Evolutionary conservation across 1,140 invertebrate genomes (phyloP).

Genomic region (Pseudomyrmex concolor): DNA sequence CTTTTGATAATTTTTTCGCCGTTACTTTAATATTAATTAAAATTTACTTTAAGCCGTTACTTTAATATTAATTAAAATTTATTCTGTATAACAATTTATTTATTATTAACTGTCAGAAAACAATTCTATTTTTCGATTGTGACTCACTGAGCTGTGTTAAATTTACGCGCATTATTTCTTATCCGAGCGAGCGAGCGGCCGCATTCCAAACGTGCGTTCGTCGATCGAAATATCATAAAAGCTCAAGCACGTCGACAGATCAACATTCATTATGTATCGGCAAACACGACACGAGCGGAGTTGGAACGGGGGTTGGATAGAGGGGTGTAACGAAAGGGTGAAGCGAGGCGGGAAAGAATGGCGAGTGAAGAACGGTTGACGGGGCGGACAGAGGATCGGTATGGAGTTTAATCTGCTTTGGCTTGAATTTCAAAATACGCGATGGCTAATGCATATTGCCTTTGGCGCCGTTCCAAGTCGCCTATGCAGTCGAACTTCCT

Average conservation of each 20-base stretch:
- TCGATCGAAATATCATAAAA: slow-evolving; percentile 69
- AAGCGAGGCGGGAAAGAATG: slow-evolving; percentile 47
- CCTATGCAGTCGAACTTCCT: slow-evolving; percentile 68
- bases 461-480: slow-evolving; percentile 77
- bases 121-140: not conserved
- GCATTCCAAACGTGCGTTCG: slow-evolving; percentile 58
- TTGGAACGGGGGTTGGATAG: slow-evolving; percentile 7
- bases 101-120: too few species aligned
- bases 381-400: slow-evolving; percentile 52
- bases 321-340: not conserved
- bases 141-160: slow-evolving; percentile 14
- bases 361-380: slow-evolving; percentile 21
- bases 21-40: too few species aligned
- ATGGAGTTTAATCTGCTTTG: slow-evolving; percentile 75
- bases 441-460: slow-evolving; percentile 80
- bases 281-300: slow-evolving; percentile 64
- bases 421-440: slow-evolving; percentile 79
- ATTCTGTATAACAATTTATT: too few species aligned
- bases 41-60: too few species aligned
- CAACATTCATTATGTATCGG: slow-evolving; percentile 75
- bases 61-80: too few species aligned
- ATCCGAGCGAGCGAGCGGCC: slow-evolving; percentile 49
- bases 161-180: slow-evolving; percentile 40
- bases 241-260: slow-evolving; percentile 54
- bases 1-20: too few species aligned